Evolutionary conservation across 2,113 vertebrate genomes (phyloP).

Genomic region (Platysternon megacephalum): DNA sequence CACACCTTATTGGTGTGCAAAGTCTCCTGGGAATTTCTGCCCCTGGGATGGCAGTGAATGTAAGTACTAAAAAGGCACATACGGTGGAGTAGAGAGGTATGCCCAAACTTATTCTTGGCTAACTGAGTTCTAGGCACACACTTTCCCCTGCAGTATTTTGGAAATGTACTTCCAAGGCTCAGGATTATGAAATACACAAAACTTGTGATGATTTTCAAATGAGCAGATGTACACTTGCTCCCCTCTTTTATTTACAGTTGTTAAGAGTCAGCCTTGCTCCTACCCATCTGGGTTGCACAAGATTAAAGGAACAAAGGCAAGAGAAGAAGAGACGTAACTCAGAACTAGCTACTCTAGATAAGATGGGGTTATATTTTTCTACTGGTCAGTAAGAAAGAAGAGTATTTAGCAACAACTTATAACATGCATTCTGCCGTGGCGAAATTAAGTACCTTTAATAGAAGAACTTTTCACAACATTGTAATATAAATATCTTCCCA

Average conservation of each 20-base stretch:
- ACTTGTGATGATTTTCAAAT: not conserved
- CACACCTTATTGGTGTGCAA: not conserved
- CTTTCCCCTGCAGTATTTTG: not conserved
- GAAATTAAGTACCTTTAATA: not conserved
- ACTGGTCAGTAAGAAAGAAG: not conserved
- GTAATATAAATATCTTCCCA: not conserved
- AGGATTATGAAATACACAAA: not conserved
- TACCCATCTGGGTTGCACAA: not conserved
- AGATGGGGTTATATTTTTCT: not conserved
- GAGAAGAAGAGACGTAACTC: not conserved
- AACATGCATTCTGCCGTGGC: constrained; percentile 53
- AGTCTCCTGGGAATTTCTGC: not conserved
- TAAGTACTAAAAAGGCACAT: not conserved
- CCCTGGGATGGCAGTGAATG: not conserved
- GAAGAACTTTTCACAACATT: not conserved
- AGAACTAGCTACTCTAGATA: not conserved
- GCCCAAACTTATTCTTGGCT: not conserved
- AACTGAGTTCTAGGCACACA: not conserved
- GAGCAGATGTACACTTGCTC: not conserved
- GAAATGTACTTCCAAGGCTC: not conserved
- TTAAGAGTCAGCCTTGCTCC: not conserved
- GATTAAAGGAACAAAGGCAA: not conserved
- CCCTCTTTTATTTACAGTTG: not conserved
- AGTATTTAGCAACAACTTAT: not conserved
- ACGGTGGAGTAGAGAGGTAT: rapidly evolving